phyloP scores from a whole-genome alignment of 2,113 vertebrate species.

The Upupa epops region DNA sequence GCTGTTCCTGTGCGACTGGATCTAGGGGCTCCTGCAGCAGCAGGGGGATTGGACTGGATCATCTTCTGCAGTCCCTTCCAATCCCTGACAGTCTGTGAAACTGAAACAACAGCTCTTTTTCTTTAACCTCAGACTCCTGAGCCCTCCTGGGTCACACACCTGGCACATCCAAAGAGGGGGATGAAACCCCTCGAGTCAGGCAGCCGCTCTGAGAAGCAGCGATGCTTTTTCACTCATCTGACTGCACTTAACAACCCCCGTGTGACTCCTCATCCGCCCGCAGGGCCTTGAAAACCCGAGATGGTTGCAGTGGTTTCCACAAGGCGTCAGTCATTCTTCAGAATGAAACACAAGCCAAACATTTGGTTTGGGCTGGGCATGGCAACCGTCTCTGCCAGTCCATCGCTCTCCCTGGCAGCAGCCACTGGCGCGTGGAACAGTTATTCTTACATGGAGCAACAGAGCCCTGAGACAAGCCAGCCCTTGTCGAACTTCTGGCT shows the following conservation, averaged over 20 bases:
- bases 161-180: neutral
- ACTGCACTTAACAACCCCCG: neutral
- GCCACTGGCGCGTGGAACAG: neutral
- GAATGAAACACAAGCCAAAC: neutral
- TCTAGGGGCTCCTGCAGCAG: too few relatives aligned
- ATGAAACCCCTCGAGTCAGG: fast-evolving
- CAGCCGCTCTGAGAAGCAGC: fast-evolving
- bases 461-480: conserved; percentile 14
- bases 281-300: neutral
- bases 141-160: neutral
- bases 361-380: neutral
- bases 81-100: too few relatives aligned
- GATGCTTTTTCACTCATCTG: neutral
- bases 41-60: too few relatives aligned
- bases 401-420: neutral
- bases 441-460: neutral
- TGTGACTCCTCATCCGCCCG: neutral
- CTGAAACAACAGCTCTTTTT: too few relatives aligned
- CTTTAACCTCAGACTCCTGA: neutral
- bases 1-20: too few relatives aligned
- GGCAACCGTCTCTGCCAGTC: neutral
- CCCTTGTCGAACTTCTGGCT: conserved; percentile 47
- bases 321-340: conserved; percentile 9
- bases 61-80: too few relatives aligned
- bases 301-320: neutral